phyloP scores from a whole-genome alignment of 2,113 vertebrate species.

The Genyomyrus donnyi region DNA sequence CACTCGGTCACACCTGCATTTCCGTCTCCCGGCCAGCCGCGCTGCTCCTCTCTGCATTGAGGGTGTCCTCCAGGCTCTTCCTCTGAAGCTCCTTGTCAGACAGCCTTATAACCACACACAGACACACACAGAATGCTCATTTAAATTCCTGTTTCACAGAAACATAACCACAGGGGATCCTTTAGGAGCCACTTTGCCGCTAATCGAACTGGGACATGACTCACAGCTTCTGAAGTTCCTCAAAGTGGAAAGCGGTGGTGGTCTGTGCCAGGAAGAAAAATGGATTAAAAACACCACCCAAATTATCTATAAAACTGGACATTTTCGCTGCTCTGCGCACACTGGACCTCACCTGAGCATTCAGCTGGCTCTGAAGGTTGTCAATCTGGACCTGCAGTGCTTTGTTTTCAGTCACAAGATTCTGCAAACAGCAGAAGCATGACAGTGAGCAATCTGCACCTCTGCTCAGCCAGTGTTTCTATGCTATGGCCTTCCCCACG shows the following conservation, averaged over 20 bases:
- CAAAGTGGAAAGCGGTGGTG: constrained; percentile 74
- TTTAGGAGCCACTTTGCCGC: background rate
- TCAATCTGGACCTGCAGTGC: constrained; percentile 80
- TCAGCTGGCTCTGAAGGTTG: constrained; percentile 79
- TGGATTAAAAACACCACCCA: constrained; percentile 11
- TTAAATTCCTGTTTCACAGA: no score
- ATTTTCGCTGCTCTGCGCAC: background rate
- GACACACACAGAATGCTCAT: background rate
- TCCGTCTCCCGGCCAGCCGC: constrained; percentile 57
- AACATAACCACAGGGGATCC: background rate
- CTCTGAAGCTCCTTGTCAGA: constrained; percentile 66
- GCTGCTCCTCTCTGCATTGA: constrained; percentile 64
- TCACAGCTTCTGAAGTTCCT: constrained; percentile 96
- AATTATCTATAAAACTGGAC: background rate
- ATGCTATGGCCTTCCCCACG: background rate
- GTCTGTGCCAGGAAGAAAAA: constrained; percentile 39
- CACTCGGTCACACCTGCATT: constrained; percentile 55
- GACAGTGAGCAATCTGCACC: background rate
- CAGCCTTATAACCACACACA: constrained; percentile 41
- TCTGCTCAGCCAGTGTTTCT: background rate
- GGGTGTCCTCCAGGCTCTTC: constrained; percentile 65
- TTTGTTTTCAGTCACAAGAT: constrained; percentile 86
- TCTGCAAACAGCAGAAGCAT: constrained; percentile 55
- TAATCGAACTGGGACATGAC: constrained; percentile 31
- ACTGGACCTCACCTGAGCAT: constrained; percentile 69